These are phyloP conservation scores for Molossus molossus DNA, from an alignment of 2,797 vertebrate genomes.

Conservation along the genomic window DNA sequence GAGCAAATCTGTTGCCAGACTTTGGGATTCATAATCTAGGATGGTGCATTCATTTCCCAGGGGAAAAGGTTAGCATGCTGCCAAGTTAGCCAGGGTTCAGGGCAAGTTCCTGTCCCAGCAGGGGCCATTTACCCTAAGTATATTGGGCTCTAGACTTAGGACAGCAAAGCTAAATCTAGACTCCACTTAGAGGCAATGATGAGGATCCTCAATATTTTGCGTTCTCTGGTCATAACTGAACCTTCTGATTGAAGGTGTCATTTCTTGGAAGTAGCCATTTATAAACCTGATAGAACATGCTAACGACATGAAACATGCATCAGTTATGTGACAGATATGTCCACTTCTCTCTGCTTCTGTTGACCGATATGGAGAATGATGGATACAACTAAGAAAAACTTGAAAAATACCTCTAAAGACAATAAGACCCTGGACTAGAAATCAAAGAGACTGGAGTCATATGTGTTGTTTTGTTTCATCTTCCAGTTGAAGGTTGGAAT, in stretches of 20 bases:
- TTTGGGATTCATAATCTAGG: neutral
- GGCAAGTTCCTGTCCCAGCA: neutral
- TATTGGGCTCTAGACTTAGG: neutral
- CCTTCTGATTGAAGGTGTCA: neutral
- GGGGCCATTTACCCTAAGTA: neutral
- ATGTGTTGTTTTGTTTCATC: slow-evolving; percentile 3
- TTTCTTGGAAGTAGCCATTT: neutral
- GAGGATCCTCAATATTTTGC: neutral
- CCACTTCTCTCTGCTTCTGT: neutral
- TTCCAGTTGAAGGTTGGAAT: slow-evolving; percentile 6
- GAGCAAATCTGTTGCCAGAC: neutral
- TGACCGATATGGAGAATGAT: neutral
- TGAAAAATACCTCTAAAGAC: neutral
- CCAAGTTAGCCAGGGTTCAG: neutral
- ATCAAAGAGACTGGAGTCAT: neutral
- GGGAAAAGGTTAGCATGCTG: neutral
- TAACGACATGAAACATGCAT: neutral
- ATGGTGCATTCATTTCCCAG: neutral
- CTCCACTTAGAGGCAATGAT: neutral
- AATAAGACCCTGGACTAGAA: neutral
- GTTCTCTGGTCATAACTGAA: neutral
- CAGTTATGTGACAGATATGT: neutral
- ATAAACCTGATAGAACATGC: neutral
- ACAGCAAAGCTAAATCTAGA: slow-evolving; percentile 17
- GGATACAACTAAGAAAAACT: neutral